Evolutionary conservation across 1,140 invertebrate genomes (phyloP), one percentile per base, ranked within the genome.

Genomic region (Microplitis mediator): DNA sequence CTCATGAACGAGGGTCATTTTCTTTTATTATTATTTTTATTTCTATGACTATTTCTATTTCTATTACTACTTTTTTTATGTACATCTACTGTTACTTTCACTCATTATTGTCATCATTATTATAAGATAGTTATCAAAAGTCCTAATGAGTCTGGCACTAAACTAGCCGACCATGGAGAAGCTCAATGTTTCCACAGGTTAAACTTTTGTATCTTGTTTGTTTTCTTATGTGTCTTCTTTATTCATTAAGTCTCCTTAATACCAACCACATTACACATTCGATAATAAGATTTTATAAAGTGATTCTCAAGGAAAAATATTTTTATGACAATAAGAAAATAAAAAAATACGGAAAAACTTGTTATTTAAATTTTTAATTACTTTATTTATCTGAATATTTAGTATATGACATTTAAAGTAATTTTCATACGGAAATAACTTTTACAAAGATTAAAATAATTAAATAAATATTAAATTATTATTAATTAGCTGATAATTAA

Each of bases 1-100:
- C 78, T 79, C 70, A 60, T 65, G 58, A 74, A 50, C 73, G 79
- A 83, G 78, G 76, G 72, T 79, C 78, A 73, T 78, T 50, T 64
- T 50, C 34, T 36, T 35, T 16, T 13, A 45, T 64, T 50, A 50
- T 50, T 50, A n/a, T 23, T 31, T 58, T 9, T 58, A 23, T 54
- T n/a, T 50, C 6, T 13, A 50, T 50, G 45, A 50, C 6, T 9
- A 9, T 50, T 50, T 14, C n/a, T 54, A 54, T 54, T n/a, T 54
- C 5, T n/a, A 54, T 14, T n/a, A 14, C 13, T n/a, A n/a, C n/a
- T 5, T 4, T 54, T 54, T 14, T 14, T 54, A 6, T 5, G 9
- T 54, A 54, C 39, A 11, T 45, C 4, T 45, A 45, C 11, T 45
- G 5, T 45, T 11, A 5, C 11, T 45, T 9, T 45, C 11, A 2